A percentile compares a stretch with the other conserved stretches of the same genome.
These are phyloP conservation scores for Diplosoma virens DNA, from an alignment of 23 tunicate species.

Conservation along the genomic window DNA sequence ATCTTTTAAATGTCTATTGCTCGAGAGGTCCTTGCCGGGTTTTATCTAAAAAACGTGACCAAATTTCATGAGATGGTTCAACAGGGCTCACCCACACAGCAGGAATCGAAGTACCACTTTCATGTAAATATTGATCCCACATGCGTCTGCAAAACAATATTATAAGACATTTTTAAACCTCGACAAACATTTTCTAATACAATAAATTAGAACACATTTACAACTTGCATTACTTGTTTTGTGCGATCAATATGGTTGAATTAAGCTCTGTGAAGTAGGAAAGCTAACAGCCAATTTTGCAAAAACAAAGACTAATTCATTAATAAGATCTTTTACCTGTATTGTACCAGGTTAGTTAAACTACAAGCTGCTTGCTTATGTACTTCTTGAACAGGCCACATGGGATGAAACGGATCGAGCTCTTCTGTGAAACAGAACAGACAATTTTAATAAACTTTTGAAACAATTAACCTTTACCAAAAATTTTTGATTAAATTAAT, in stretches of 20 bases:
- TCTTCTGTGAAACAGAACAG: constrained; percentile 10
- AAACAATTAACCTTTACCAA: no score
- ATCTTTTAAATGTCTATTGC: no score
- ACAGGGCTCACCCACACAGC: constrained; percentile 67
- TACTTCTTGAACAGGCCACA: constrained; percentile 73
- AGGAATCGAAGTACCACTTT: constrained; percentile 47
- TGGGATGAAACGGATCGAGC: constrained; percentile 58
- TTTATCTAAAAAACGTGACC: constrained; percentile 62
- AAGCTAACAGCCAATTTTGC: no score
- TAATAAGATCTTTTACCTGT: constrained; percentile 21
- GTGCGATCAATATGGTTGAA: neutral
- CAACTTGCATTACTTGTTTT: neutral
- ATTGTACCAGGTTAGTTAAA: constrained; percentile 15
- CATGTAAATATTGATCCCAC: constrained; percentile 75
- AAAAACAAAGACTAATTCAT: no score
- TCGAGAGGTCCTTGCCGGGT: no score
- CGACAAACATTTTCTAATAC: neutral
- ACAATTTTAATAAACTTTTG: no score
- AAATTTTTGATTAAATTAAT: no score
- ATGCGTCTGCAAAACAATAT: constrained; percentile 32
- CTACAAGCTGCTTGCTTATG: constrained; percentile 47
- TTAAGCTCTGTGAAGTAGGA: neutral
- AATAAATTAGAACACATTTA: neutral
- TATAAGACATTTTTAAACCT: neutral
- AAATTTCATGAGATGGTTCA: constrained; percentile 29